Percentiles rank a stretch among this genome's conserved stretches.
Conservation (phyloP, 2,113 vertebrate species). For the Regulus satrapa region DNA sequence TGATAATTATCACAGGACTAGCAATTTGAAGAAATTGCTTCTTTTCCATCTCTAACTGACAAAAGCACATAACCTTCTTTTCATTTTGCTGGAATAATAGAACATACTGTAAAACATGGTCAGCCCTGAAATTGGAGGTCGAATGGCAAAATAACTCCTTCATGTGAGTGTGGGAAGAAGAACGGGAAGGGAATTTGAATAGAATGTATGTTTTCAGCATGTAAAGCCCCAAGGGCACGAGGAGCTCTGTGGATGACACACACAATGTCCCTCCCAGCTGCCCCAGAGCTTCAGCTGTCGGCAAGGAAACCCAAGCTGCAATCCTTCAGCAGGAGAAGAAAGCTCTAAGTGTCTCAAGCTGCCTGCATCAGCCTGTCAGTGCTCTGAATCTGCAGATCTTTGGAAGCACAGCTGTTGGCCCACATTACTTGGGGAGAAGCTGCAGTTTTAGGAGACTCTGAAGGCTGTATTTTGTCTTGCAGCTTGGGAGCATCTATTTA, state of each 20-base stretch:
- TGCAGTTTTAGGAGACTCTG: neutral
- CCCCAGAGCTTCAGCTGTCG: neutral
- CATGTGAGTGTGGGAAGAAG: neutral
- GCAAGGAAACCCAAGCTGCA: neutral
- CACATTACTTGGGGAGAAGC: rapidly evolving
- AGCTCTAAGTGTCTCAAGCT: neutral
- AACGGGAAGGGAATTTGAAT: neutral
- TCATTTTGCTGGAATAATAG: neutral
- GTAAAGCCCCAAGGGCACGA: neutral
- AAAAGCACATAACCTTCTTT: neutral
- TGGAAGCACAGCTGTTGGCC: neutral
- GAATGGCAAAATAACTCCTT: neutral
- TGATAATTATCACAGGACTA: neutral
- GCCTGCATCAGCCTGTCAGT: neutral
- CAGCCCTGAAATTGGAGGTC: neutral
- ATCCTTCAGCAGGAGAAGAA: neutral
- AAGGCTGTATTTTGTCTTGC: neutral
- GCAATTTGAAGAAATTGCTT: neutral
- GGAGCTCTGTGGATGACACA: neutral
- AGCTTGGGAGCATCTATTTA: neutral
- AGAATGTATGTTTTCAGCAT: neutral
- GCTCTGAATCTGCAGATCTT: neutral
- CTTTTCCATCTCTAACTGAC: neutral
- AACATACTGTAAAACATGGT: neutral
- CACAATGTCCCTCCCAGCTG: neutral